phyloP scores from a whole-genome alignment of 2,888 invertebrate species.

The Calameuta idolon region DNA sequence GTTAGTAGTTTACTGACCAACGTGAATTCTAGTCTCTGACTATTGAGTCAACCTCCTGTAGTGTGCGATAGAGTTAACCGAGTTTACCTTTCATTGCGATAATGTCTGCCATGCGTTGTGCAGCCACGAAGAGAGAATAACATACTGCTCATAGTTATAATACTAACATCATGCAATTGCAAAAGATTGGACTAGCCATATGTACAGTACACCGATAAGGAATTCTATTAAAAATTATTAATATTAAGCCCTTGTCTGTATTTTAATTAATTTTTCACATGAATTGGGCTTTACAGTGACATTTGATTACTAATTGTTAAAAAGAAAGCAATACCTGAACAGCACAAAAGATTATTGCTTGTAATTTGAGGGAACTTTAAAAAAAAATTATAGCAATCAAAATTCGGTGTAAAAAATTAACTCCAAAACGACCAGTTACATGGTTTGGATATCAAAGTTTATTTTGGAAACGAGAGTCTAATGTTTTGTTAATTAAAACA shows the following conservation, averaged over 20 bases:
- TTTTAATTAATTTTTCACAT: neutral
- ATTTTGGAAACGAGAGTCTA: neutral
- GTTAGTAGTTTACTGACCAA: conserved; percentile 1
- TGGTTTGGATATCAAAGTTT: neutral
- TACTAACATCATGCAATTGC: neutral
- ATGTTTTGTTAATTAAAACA: neutral
- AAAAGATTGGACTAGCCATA: neutral
- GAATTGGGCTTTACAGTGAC: neutral
- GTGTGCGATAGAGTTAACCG: neutral
- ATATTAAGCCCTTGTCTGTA: neutral
- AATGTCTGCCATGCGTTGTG: neutral
- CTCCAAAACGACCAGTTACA: neutral
- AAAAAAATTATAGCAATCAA: neutral
- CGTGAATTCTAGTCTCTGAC: neutral
- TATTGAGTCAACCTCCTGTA: conserved; percentile 12
- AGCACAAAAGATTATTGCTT: neutral
- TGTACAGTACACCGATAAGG: neutral
- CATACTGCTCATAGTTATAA: neutral
- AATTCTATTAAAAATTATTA: neutral
- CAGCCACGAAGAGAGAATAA: conserved; percentile 1
- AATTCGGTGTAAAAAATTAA: neutral
- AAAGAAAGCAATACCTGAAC: neutral
- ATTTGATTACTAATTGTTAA: neutral
- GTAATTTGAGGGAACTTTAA: neutral
- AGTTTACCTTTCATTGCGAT: conserved; percentile 9